Evolutionary conservation across 1,140 invertebrate genomes (phyloP), one percentile per base, ranked within the genome.

Genomic region (Drosophila tsacasi): DNA sequence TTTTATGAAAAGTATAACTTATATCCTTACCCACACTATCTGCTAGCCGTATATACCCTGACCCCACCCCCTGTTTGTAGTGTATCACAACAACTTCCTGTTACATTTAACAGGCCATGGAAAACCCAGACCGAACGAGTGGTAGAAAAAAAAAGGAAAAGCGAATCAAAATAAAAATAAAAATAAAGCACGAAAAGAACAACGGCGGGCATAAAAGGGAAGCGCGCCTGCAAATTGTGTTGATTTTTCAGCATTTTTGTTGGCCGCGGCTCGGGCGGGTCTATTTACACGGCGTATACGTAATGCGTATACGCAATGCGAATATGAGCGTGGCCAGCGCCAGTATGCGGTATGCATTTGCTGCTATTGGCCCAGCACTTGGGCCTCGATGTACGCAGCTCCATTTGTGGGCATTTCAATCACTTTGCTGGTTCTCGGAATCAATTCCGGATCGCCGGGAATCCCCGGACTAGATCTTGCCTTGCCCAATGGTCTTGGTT

Each of bases 241-340:
- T 79, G 77, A 79, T 79, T 79, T 79, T 79, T 47, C 75, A 57
- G 61, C 57, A 61, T 79, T 79, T 73, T 66, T 62, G 52, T 30
- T 54, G 21, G 15, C 27, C 17, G 6, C 13, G 23, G 30, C 39
- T 21, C 47, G 39, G 61, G 49, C 37, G 37, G 23, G 15, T 10
- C 40, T 77, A 21, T 76, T 76, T 65, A 64, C 72, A 76, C 32
- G 61, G 54, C 54, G 54, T 57, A 66, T 75, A 73, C 49, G 67
- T 47, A 71, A 61, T 73, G 60, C 50, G 61, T 62, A 69, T 68
- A 69, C 63, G 69, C 37, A 55, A 25, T 37, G 32, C 37, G 69
- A 37, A 50, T 76, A 39, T 42, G 35, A 47, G 15, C 35, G 46
- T 32, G 21, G 35, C 30, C 15, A 25, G 25, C 4, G 25, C 25